phyloP scores from a whole-genome alignment of 2,113 vertebrate genomes.

The Baryphthengus martii region DNA sequence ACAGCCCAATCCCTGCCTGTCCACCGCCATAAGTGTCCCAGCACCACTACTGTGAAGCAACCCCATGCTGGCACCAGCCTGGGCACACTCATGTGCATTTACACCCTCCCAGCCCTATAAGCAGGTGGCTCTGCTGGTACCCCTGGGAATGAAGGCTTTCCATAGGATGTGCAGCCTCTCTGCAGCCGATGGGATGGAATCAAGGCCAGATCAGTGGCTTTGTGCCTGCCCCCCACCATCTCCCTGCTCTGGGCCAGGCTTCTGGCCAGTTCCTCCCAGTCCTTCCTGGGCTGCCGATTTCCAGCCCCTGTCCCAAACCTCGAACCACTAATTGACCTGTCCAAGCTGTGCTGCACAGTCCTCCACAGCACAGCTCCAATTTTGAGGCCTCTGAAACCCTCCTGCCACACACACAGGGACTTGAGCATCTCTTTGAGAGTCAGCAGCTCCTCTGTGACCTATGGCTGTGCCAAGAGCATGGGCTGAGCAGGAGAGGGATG shows the following conservation, averaged over 20 bases:
- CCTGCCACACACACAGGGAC: not conserved
- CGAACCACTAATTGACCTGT: not conserved
- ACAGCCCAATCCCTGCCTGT: not conserved
- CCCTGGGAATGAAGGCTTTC: not conserved
- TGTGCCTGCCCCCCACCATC: not conserved
- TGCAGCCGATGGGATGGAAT: not conserved
- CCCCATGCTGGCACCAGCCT: not conserved
- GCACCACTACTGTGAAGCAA: not conserved
- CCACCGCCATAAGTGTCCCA: not conserved
- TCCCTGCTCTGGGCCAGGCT: not conserved
- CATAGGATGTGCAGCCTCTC: not conserved
- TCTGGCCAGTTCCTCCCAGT: not conserved
- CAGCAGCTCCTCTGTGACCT: not conserved
- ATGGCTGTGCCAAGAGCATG: not conserved
- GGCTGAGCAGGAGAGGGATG: not conserved
- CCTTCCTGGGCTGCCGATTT: not conserved
- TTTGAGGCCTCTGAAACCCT: not conserved
- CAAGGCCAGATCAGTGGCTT: not conserved
- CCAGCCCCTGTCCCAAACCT: not conserved
- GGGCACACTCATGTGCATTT: not conserved
- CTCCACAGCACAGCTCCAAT: not conserved
- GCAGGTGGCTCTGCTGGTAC: not conserved
- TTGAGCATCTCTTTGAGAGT: not conserved
- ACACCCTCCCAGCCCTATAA: accelerated
- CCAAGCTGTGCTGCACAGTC: not conserved